A percentile compares a stretch with the other conserved stretches of the same genome.
phyloP scores from a whole-genome alignment of 2,888 invertebrate species.

The Chorisops tibialis region DNA sequence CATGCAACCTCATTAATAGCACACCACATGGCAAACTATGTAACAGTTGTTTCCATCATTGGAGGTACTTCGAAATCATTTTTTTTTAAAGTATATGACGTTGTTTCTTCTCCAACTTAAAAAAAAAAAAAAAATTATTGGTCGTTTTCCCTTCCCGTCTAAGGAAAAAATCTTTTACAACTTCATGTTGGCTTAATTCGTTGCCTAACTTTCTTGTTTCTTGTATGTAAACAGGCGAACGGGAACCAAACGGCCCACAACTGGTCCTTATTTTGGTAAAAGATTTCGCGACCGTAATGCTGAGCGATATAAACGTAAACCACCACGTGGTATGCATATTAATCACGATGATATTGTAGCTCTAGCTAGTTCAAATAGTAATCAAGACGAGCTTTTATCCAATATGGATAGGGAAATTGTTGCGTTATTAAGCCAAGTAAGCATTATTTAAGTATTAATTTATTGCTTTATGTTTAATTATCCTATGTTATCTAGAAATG shows the following conservation, averaged over 20 bases:
- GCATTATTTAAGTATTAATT: constrained; percentile 45
- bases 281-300: constrained; percentile 48
- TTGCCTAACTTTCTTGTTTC: constrained; percentile 16
- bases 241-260: constrained; percentile 74
- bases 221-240: constrained; percentile 61
- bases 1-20: constrained; percentile 69
- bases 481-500: too few relatives aligned
- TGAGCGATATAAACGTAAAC: constrained; percentile 71
- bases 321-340: constrained; percentile 95
- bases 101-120: constrained; percentile 26
- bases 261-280: constrained; percentile 58
- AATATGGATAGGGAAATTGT: constrained; percentile 92
- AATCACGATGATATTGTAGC: constrained; percentile 94
- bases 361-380: constrained; percentile 62
- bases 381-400: constrained; percentile 74
- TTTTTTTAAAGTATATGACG: constrained; percentile 12
- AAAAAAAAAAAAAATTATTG: too few relatives aligned
- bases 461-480: not conserved
- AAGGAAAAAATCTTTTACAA: constrained; percentile 16
- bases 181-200: constrained; percentile 21
- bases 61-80: constrained; percentile 61
- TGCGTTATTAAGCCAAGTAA: constrained; percentile 94
- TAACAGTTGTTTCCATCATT: constrained; percentile 80
- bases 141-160: not conserved
- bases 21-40: constrained; percentile 77